Evolutionary conservation across 2,888 invertebrate genomes (phyloP), one percentile per base, ranked within the genome.

Genomic region (Leptinotarsa juncta): DNA sequence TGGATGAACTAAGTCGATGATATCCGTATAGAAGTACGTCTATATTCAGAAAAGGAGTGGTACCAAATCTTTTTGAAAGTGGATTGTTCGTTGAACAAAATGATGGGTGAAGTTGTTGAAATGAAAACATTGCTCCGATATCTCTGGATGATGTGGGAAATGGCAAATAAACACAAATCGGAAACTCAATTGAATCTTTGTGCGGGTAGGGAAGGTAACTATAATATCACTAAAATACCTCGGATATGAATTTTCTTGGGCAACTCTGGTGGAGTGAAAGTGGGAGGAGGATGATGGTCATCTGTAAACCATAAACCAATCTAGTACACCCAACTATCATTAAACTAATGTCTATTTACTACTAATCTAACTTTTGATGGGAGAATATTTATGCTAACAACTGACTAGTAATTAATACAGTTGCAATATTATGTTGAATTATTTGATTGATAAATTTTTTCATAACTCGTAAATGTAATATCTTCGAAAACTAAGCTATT

Each of bases 181-280:
- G 32, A 7, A 42, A 68, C 69, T 48, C 7, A 69, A 69, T 60
- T 55, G 15, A 57, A 57, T 62, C 66, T 73, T 77, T 77, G 77
- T 71, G 62, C 70, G 53, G 71, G 72, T 67, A 55, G 71, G 72
- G 50, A 72, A 72, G 78, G 75, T 76, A 73, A 72, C 67, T 73
- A 74, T 70, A 76, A 77, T 67, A 72, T 74, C 73, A 75, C 70
- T 80, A 78, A 78, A 82, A 81, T 92, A 96, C 96, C 96, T 96
- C 96, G 94, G 91, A 96, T 94, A 94, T 96, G 96, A 94, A 96
- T 96, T 94, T 96, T 95, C 95, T 97, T 97, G 93, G 97, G 97
- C 93, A 97, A 95, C 95, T 97, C 97, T 93, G 97, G 97, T 93
- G 97, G 97, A 92, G 97, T 97, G 93, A 96, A 97, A 92, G 97